Percentiles rank a stretch among this genome's conserved stretches.
These are phyloP conservation scores for Blastomussa wellsi DNA, from an alignment of 92 coral and sea anemone genomes.

Conservation along the genomic window DNA sequence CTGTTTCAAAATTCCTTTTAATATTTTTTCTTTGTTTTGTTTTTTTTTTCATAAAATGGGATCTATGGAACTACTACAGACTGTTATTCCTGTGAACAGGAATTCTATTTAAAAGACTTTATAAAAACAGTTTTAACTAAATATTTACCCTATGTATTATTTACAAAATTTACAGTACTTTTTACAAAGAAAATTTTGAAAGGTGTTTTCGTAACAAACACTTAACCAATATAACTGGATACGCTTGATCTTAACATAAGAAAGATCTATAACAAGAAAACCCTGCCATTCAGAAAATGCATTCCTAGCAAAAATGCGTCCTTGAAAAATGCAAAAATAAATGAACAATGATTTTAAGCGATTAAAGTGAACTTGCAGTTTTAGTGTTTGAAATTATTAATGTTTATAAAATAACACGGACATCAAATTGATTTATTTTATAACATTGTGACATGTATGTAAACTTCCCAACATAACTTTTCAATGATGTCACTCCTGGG, in stretches of 20 bases:
- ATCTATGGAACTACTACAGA: neutral
- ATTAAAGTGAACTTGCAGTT: neutral
- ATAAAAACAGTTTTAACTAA: neutral
- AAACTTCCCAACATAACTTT: neutral
- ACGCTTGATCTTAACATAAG: conserved; percentile 7
- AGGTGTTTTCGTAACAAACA: neutral
- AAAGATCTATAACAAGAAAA: neutral
- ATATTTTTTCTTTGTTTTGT: neutral
- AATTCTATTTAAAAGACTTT: neutral
- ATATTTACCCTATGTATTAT: neutral
- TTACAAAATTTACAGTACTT: conserved; percentile 13
- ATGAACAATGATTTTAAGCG: neutral
- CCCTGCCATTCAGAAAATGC: neutral
- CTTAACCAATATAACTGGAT: neutral
- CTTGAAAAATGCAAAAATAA: neutral
- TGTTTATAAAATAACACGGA: too few relatives aligned
- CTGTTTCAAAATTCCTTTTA: neutral
- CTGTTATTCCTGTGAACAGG: neutral
- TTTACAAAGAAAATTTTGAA: neutral
- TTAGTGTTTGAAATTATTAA: neutral
- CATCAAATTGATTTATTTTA: neutral
- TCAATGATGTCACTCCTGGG: neutral
- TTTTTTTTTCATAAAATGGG: neutral
- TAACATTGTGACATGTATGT: neutral
- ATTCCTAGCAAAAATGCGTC: neutral